A percentile compares a stretch with the other conserved stretches of the same genome.
These are phyloP conservation scores for Lutjanus argentimaculatus DNA, from an alignment of 2,797 vertebrate genomes.

Conservation along the genomic window DNA sequence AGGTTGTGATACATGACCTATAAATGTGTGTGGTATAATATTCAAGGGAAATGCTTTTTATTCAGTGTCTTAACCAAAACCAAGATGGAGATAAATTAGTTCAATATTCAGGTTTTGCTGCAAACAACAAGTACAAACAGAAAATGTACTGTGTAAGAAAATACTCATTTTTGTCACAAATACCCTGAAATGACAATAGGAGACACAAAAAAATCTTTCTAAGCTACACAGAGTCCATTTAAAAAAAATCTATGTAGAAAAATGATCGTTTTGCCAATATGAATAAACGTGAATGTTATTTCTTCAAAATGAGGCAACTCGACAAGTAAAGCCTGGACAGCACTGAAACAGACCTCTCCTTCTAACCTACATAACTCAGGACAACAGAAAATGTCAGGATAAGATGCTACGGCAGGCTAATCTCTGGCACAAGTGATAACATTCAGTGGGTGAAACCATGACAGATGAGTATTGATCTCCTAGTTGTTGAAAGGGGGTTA, in stretches of 20 bases:
- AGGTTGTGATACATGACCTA: not conserved
- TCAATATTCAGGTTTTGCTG: not conserved
- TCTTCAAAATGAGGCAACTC: not conserved
- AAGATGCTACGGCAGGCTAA: slow-evolving; percentile 77
- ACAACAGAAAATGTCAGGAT: slow-evolving; percentile 72
- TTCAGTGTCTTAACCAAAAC: not conserved
- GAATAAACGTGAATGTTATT: not conserved
- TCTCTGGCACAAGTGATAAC: slow-evolving; percentile 81
- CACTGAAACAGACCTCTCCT: slow-evolving; percentile 32
- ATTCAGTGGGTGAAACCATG: slow-evolving; percentile 77
- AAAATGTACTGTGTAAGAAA: not conserved
- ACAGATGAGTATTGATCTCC: slow-evolving; percentile 84
- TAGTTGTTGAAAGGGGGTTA: slow-evolving; percentile 63
- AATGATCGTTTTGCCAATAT: not conserved
- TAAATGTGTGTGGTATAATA: not conserved
- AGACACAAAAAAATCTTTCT: not conserved
- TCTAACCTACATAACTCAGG: slow-evolving; percentile 63
- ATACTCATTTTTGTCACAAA: not conserved
- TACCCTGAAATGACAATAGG: not conserved
- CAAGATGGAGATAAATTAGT: not conserved
- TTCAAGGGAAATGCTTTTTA: not conserved
- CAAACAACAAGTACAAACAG: not conserved
- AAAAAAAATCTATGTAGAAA: not conserved
- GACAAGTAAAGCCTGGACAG: slow-evolving; percentile 17
- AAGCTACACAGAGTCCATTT: not conserved